Evolutionary conservation across 2,888 invertebrate species (phyloP), one percentile per base, ranked within the genome.

Genomic region (Lasioglossum malachurum): DNA sequence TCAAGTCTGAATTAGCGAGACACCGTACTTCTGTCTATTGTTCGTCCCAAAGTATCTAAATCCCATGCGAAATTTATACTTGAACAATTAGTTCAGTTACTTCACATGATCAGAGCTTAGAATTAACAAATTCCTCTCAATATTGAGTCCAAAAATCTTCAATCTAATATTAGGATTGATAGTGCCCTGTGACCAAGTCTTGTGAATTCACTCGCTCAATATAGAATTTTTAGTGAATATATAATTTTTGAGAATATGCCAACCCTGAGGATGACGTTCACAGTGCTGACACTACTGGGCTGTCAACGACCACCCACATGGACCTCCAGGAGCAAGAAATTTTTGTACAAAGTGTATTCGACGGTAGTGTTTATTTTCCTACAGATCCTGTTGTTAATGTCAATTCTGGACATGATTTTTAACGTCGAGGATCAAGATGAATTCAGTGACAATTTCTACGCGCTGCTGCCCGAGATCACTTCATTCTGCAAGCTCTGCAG

Each of bases 371-470:
- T 87, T 27, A 41, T 83, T 8, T 4, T 88, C 19, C 31, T 88
- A 38, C 77, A 75, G 14, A 73, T 78, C 0, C 83, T 89, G 23
- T 44, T 83, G 8, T 0, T 89, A 2, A 84, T 83, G 0, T 82
- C 87, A 67, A 53, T 87, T 0, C 8, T 92, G 10, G 84, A 91
- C 49, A 81, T 92, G 5, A 46, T 88, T 1, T 67, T 73, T 12
- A 78, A 69, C 14, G 80, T 83, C 7, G 81, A 88, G 2, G 79
- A 84, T 31, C 31, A 76, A 4, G 83, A 88, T 10, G 88, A 91
- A 2, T 84, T 92, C 31, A 83, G 84, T 0, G 89, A 91, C 19
- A 88, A 84, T 72, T 76, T 88, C 12, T 91, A 88, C 44, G 79
- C 91, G 69, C 38, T 91, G 2, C 31, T 92, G 1, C 80, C 88